A percentile compares a stretch with the other conserved stretches of the same genome.
Evolutionary conservation across 2,888 invertebrate species (phyloP).

Genomic region (Chydorus sphaericus): DNA sequence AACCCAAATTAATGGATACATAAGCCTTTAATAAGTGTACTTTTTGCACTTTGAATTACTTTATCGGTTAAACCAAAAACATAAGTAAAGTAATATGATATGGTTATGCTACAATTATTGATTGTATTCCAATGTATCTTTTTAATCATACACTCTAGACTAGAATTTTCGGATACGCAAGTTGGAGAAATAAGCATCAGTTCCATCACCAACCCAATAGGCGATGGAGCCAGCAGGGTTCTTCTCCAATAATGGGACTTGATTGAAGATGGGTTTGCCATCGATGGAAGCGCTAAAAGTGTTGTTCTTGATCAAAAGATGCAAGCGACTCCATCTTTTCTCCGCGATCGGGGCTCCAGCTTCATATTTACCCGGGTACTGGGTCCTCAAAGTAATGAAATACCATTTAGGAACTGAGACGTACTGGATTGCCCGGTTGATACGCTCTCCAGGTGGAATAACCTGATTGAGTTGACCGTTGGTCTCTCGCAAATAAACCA

Average conservation of each 20-base stretch:
- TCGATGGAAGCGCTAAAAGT: not conserved
- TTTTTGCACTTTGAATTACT: too few species aligned
- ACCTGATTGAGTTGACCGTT: not conserved
- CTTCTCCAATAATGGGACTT: not conserved
- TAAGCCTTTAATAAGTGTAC: too few species aligned
- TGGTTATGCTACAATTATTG: too few species aligned
- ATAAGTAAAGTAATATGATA: too few species aligned
- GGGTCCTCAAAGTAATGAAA: not conserved
- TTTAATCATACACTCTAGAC: too few species aligned
- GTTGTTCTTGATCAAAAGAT: not conserved
- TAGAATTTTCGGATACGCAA: not conserved
- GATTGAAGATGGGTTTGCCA: not conserved
- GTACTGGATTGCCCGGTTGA: not conserved
- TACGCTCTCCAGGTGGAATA: not conserved
- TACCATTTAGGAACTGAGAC: not conserved
- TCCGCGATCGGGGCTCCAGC: not conserved
- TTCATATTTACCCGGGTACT: not conserved
- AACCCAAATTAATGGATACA: too few species aligned
- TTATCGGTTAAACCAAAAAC: too few species aligned
- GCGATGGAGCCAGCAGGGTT: not conserved
- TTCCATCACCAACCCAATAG: not conserved
- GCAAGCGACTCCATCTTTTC: not conserved
- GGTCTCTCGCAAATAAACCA: not conserved
- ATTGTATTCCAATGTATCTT: too few species aligned
- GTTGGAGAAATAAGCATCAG: not conserved